A percentile compares a stretch with the other conserved stretches of the same genome.
These are phyloP conservation scores for Probaryconus sp. DNA, from an alignment of 1,140 invertebrate genomes.

Conservation along the genomic window DNA sequence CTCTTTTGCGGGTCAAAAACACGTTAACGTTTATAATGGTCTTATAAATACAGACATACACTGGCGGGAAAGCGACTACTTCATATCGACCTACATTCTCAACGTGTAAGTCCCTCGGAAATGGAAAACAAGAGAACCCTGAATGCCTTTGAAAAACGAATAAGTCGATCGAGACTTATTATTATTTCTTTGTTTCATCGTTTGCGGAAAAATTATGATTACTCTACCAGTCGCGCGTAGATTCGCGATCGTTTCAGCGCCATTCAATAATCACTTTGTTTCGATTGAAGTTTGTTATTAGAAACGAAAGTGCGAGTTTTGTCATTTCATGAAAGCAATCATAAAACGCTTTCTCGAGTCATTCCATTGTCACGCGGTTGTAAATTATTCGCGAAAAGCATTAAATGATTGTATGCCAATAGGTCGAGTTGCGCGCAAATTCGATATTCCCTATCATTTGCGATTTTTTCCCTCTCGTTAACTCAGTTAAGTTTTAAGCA, in stretches of 20 bases:
- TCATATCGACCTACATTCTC: conserved; percentile 44
- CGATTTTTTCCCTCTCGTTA: too few species aligned
- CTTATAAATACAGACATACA: conserved; percentile 40
- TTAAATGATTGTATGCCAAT: too few species aligned
- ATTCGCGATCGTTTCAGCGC: neutral
- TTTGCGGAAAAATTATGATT: conserved; percentile 24
- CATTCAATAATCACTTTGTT: conserved; percentile 3
- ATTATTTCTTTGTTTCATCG: conserved; percentile 22
- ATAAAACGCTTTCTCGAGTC: too few species aligned
- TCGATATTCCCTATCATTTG: too few species aligned
- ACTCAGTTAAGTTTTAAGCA: conserved; percentile 24
- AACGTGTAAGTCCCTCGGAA: conserved; percentile 23
- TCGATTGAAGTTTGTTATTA: too few species aligned
- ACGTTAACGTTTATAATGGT: conserved; percentile 52
- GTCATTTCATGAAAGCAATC: too few species aligned
- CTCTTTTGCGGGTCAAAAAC: conserved; percentile 53
- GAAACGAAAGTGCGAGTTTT: too few species aligned
- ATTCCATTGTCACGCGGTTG: too few species aligned
- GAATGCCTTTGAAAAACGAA: conserved; percentile 26
- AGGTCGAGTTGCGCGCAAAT: too few species aligned
- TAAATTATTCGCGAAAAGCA: too few species aligned
- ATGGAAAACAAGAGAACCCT: conserved; percentile 28
- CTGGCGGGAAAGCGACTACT: conserved; percentile 25
- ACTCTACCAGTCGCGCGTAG: neutral
- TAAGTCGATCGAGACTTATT: conserved; percentile 29